phyloP scores from a whole-genome alignment of 2,888 invertebrate genomes.

The Lymantria monacha region DNA sequence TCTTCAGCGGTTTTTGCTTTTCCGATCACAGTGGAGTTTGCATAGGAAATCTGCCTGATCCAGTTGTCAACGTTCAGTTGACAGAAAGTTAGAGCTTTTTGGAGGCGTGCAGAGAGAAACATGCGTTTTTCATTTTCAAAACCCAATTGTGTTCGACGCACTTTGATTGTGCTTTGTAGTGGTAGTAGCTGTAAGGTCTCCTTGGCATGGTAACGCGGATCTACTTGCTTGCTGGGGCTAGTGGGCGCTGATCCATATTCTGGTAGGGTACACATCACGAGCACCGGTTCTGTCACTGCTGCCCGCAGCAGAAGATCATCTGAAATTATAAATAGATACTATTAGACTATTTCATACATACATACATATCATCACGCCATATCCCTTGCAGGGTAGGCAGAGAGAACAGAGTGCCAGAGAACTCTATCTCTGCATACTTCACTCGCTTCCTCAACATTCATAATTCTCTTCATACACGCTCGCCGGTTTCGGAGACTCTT shows the following conservation, averaged over 20 bases:
- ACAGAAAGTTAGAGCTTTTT: slow-evolving; percentile 85
- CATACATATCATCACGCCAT: too few species aligned
- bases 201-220: slow-evolving; percentile 79
- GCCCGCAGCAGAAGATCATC: slow-evolving; percentile 83
- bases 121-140: slow-evolving; percentile 84
- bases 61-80: slow-evolving; percentile 84
- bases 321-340: slow-evolving; percentile 40
- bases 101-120: slow-evolving; percentile 84
- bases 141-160: slow-evolving; percentile 82
- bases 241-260: slow-evolving; percentile 73
- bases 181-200: slow-evolving; percentile 77
- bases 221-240: slow-evolving; percentile 77
- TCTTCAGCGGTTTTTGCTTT: slow-evolving; percentile 79
- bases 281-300: slow-evolving; percentile 84
- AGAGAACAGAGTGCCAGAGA: too few species aligned
- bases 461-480: too few species aligned
- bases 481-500: too few species aligned
- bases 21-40: slow-evolving; percentile 60
- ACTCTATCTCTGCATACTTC: too few species aligned
- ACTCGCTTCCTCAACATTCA: too few species aligned
- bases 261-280: slow-evolving; percentile 85
- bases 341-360: background rate
- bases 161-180: slow-evolving; percentile 61
- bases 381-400: too few species aligned
- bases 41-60: slow-evolving; percentile 84